Evolutionary conservation across 2,113 vertebrate species (phyloP).

Genomic region (Coreoperca whiteheadi): DNA sequence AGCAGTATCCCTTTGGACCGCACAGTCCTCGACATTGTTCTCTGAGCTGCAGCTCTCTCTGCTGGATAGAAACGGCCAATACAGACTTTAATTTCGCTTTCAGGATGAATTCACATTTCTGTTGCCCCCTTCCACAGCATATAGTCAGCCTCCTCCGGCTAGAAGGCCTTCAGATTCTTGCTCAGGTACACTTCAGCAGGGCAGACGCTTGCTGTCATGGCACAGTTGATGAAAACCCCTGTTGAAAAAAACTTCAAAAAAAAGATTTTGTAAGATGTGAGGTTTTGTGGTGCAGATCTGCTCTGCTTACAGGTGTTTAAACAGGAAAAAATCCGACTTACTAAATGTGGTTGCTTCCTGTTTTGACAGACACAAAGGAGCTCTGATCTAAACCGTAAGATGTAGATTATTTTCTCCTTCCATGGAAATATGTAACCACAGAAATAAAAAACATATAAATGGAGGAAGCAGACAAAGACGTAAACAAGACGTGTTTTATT

Average conservation of each 20-base stretch:
- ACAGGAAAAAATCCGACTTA: not conserved
- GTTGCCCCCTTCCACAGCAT: not conserved
- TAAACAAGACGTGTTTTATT: conserved; percentile 62
- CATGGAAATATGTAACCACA: not conserved
- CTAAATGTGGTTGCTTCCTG: conserved; percentile 27
- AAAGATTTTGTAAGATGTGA: not conserved
- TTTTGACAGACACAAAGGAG: conserved; percentile 30
- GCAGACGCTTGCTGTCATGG: not conserved
- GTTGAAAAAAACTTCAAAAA: not conserved
- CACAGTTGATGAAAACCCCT: not conserved
- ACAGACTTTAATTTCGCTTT: conserved; percentile 1
- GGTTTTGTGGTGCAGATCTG: not conserved
- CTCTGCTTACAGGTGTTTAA: conserved; percentile 34
- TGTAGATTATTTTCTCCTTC: conserved; percentile 4
- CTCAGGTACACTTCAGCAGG: conserved; percentile 20
- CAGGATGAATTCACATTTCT: not conserved
- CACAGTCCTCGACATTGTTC: not conserved
- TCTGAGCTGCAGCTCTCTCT: conserved; percentile 61
- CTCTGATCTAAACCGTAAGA: conserved; percentile 26
- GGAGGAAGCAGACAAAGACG: not conserved
- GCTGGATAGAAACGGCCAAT: conserved; percentile 48
- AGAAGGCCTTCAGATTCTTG: not conserved
- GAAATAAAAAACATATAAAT: conserved; percentile 19
- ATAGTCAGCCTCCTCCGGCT: not conserved
- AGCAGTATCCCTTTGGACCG: not conserved